Percentiles rank a stretch among this genome's conserved stretches.
Evolutionary conservation across 2,113 vertebrate genomes (phyloP).

Genomic region (Saiga tatarica): DNA sequence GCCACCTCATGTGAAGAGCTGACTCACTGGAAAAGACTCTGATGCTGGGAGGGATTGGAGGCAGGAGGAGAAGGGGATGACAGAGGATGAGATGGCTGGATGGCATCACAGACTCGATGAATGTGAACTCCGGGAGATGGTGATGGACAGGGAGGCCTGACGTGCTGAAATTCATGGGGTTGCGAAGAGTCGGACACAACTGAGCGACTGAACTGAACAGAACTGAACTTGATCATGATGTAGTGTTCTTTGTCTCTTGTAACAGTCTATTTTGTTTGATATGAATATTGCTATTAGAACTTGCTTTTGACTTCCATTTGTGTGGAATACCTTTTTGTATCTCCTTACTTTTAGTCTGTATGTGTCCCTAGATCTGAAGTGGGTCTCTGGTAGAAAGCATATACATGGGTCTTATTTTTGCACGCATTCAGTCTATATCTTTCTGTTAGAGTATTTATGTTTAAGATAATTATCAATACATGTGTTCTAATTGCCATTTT

Average conservation of each 20-base stretch:
- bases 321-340: neutral
- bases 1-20: too few relatives aligned
- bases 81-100: too few relatives aligned
- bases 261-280: neutral
- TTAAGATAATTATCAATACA: neutral
- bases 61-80: too few relatives aligned
- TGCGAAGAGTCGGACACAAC: too few relatives aligned
- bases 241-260: neutral
- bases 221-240: neutral
- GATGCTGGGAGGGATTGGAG: too few relatives aligned
- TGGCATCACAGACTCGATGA: too few relatives aligned
- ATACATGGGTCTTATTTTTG: neutral
- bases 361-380: neutral
- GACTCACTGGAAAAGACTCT: too few relatives aligned
- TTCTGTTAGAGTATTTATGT: neutral
- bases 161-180: too few relatives aligned
- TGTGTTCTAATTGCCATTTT: neutral
- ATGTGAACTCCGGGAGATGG: too few relatives aligned
- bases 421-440: neutral
- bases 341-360: neutral
- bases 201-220: too few relatives aligned
- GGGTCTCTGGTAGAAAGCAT: neutral
- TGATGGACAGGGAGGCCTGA: too few relatives aligned
- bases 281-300: neutral
- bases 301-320: neutral